Base-by-base conservation (phyloP, 1,140 invertebrate genomes). In the Ericerus pela region DNA sequence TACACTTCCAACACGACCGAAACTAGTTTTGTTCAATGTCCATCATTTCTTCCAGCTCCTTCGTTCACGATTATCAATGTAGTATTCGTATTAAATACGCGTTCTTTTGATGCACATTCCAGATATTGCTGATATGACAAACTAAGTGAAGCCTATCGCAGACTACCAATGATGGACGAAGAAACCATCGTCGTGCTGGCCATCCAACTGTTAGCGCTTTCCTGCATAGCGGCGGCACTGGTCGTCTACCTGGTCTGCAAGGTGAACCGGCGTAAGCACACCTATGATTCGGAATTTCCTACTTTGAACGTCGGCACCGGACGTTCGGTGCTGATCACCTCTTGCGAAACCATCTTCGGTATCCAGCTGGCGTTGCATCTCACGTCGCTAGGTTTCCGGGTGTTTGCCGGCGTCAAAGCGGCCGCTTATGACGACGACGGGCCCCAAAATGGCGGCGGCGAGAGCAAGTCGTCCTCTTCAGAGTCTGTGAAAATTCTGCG, bases 141-240 rank as follows among this genome's bases (percentile, higher is more conserved):
- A n/a, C n/a, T n/a, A n/a, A n/a, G n/a, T n/a, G n/a, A n/a, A n/a
- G n/a, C n/a, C n/a, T n/a, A n/a, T n/a, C n/a, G n/a, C n/a, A n/a
- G n/a, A n/a, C n/a, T n/a, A n/a, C n/a, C n/a, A n/a, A n/a, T n/a
- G 53, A 87, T 87, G 83, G 84, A 87, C 67, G 77, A 80, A 56
- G 78, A 81, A 62, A 85, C 83, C 57, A 81, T 81, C 67, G 71
- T 84, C 62, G 77, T 84, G 27, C 70, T 87, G 66, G 81, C 80
- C 59, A 76, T 86, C 60, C 84, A 87, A 68, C 70, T 87, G 60
- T 74, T 84, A 53, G 83, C 83, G 1, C 69, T 87, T 16, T 83
- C 82, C 67, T 83, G 80, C 33, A 85, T 86, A 59, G 84, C 82
- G 24, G 82, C 81, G 1, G 82, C 82, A 8, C 72, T 87, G 58